A percentile compares a stretch with the other conserved stretches of the same genome.
Conservation (phyloP, 1,140 invertebrate genomes). For the Sarcophaga bullata region DNA sequence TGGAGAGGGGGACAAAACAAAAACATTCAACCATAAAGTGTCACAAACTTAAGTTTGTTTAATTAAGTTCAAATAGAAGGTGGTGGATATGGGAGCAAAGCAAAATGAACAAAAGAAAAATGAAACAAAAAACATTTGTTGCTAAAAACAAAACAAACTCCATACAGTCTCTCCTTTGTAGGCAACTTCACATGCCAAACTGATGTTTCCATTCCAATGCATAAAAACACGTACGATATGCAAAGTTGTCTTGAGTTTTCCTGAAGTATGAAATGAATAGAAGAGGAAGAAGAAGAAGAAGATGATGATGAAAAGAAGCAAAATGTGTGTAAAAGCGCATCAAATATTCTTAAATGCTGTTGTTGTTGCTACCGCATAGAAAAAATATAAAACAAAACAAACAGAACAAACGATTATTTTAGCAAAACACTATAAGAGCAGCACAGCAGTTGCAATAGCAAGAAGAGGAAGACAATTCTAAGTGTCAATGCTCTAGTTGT, state of each 20-base stretch:
- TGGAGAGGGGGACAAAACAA: no score
- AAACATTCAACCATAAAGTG: neutral
- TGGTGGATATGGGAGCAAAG: neutral
- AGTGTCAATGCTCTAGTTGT: conserved; percentile 32
- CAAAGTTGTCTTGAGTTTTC: neutral
- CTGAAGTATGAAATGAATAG: neutral
- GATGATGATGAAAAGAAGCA: neutral
- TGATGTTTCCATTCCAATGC: neutral
- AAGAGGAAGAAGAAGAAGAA: no score
- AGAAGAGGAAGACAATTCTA: neutral
- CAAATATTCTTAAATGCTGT: neutral
- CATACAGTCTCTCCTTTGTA: neutral
- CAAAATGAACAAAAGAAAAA: no score
- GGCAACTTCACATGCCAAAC: neutral
- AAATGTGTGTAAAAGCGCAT: conserved; percentile 9
- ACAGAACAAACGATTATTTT: neutral
- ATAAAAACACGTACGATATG: neutral
- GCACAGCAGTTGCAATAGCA: neutral
- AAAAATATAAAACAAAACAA: no score
- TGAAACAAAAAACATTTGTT: neutral
- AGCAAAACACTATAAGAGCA: neutral
- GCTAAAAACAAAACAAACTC: neutral
- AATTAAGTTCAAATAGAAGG: conserved; percentile 7
- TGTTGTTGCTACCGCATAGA: no score
- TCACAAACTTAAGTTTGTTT: conserved; percentile 11